These are phyloP conservation scores for Kryptolebias ocellatus DNA, from an alignment of 2,797 vertebrate genomes.

Conservation along the genomic window DNA sequence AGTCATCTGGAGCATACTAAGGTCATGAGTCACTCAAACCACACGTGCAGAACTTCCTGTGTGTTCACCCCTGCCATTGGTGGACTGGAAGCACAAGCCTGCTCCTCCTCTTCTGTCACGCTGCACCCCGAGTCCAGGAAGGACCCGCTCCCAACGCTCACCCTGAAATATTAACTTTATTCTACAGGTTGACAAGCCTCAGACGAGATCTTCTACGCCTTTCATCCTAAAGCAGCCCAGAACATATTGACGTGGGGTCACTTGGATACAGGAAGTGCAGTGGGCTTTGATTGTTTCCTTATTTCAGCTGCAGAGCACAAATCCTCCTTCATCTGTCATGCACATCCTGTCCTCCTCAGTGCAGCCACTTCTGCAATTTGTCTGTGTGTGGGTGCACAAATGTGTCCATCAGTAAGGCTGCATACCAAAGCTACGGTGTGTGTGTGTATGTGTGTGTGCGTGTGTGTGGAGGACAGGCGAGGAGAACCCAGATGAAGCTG, in stretches of 20 bases:
- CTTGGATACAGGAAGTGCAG: conserved; percentile 27
- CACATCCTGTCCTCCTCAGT: conserved; percentile 33
- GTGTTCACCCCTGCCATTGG: conserved; percentile 46
- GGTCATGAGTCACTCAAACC: conserved; percentile 75
- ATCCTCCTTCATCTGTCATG: conserved; percentile 25
- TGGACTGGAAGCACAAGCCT: conserved; percentile 48
- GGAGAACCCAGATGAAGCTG: conserved; percentile 44
- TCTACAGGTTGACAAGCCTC: conserved; percentile 2
- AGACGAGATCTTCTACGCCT: neutral
- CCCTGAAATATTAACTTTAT: neutral
- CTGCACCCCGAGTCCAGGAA: conserved; percentile 24
- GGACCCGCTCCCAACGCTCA: conserved; percentile 22
- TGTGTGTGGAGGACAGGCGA: conserved; percentile 8
- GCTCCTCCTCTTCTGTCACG: conserved; percentile 43
- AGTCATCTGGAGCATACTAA: conserved; percentile 72
- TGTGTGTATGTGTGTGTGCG: neutral
- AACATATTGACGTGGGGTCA: neutral
- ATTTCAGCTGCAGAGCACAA: conserved; percentile 29
- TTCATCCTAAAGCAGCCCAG: neutral
- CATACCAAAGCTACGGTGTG: conserved; percentile 3
- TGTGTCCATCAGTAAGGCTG: conserved; percentile 8
- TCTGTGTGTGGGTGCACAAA: conserved; percentile 16
- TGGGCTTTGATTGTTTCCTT: conserved; percentile 47
- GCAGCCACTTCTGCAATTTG: conserved; percentile 29
- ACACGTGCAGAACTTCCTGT: conserved; percentile 75